Conservation (phyloP, 2,113 vertebrate genomes). For the Peucedramus taeniatus region DNA sequence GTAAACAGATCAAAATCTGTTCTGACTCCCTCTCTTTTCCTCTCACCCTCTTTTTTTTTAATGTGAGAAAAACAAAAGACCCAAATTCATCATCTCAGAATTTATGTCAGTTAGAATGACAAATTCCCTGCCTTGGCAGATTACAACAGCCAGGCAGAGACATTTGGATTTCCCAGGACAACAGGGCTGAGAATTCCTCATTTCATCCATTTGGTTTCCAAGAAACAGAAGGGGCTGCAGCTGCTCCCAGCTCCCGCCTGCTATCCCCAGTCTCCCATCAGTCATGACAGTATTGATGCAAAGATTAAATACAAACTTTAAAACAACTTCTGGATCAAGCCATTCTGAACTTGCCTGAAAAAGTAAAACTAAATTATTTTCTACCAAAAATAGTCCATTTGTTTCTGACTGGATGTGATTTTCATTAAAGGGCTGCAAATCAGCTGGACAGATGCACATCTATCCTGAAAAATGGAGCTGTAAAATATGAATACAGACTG, state of each 20-base stretch:
- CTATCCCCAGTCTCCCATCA: neutral
- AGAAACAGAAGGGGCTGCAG: constrained; percentile 39
- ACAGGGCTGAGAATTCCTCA: constrained; percentile 14
- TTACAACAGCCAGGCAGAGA: constrained; percentile 21
- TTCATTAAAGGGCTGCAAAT: neutral
- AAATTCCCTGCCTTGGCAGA: constrained; percentile 1
- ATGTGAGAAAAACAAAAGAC: neutral
- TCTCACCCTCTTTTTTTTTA: neutral
- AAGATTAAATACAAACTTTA: constrained; percentile 22
- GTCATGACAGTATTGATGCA: neutral
- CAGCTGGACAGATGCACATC: neutral
- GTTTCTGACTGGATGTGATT: neutral
- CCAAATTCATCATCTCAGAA: neutral
- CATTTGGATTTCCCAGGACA: constrained; percentile 28
- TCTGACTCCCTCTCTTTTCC: neutral
- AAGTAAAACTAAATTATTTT: neutral
- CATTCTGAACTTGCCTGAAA: neutral
- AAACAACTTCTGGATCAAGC: constrained; percentile 10
- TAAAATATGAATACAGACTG: neutral
- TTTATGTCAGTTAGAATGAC: neutral
- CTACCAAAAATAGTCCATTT: neutral
- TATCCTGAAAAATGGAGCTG: neutral
- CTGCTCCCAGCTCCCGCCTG: constrained; percentile 13
- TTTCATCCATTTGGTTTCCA: constrained; percentile 32
- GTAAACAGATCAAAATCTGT: neutral